These are phyloP conservation scores for Imbricaverruca yamaguchii DNA, from an alignment of 2,888 invertebrate genomes.

Conservation along the genomic window DNA sequence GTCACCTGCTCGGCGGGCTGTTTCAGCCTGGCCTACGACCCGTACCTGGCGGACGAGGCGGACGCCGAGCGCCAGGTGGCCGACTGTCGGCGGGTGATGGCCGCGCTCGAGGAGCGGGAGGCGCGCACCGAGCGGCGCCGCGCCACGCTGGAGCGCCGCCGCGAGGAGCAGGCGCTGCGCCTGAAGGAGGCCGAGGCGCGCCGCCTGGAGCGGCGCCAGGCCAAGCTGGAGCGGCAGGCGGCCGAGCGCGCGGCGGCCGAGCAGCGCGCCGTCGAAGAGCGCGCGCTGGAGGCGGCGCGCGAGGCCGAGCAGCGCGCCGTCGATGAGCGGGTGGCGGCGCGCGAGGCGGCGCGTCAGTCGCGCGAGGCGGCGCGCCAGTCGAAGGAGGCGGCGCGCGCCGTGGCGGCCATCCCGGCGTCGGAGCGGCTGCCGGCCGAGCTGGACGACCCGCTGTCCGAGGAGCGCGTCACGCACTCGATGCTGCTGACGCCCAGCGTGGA, in stretches of 20 bases:
- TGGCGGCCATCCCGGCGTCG: slow-evolving; percentile 4
- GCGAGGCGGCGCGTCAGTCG: background rate
- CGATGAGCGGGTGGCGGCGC: background rate
- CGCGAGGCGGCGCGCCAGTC: background rate
- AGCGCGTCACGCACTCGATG: background rate
- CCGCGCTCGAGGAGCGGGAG: background rate
- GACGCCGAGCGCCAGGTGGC: background rate
- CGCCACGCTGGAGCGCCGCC: background rate
- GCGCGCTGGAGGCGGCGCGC: background rate
- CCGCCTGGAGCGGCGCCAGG: background rate
- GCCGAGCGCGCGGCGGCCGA: background rate
- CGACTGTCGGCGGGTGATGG: background rate
- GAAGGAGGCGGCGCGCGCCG: slow-evolving; percentile 11
- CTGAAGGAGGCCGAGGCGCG: slow-evolving; percentile 2
- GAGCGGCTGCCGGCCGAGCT: background rate
- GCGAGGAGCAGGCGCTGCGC: background rate
- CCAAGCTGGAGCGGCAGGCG: background rate
- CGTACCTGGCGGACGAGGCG: background rate
- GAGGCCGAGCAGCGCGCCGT: background rate
- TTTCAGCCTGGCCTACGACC: background rate
- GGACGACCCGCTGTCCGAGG: slow-evolving; percentile 13
- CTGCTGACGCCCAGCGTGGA: background rate
- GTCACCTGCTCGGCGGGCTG: background rate
- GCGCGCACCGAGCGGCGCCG: slow-evolving; percentile 2
- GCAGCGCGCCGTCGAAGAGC: background rate